Evolutionary conservation across 2,888 invertebrate genomes (phyloP).

Genomic region (Cryptus armator): DNA sequence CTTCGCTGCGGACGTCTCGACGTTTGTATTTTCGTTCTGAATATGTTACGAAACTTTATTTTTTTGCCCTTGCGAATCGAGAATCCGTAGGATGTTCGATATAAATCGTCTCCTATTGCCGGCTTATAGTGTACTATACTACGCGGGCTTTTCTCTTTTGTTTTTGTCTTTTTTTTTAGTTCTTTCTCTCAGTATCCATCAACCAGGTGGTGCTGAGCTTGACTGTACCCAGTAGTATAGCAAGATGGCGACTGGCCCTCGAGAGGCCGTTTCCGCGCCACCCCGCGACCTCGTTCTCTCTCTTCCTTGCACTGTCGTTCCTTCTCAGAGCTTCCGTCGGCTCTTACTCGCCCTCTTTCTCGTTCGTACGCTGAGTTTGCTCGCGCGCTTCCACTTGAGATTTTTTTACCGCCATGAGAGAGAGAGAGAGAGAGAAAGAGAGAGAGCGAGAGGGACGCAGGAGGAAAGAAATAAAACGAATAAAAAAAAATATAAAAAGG

Average conservation of each 20-base stretch:
- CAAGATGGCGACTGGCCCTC: conserved; percentile 84
- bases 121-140: conserved; percentile 21
- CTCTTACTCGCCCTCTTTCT: conserved; percentile 52
- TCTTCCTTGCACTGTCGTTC: conserved; percentile 67
- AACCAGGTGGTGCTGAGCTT: conserved; percentile 72
- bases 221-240: conserved; percentile 81
- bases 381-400: conserved; percentile 77
- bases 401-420: conserved; percentile 78
- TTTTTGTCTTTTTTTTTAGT: conserved; percentile 19
- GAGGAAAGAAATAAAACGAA: conserved; percentile 59
- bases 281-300: conserved; percentile 73
- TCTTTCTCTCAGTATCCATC: conserved; percentile 27
- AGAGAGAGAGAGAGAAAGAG: conserved; percentile 72
- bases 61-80: conserved; percentile 19
- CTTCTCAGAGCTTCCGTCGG: conserved; percentile 57
- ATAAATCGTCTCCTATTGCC: conserved; percentile 48
- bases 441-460: conserved; percentile 37
- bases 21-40: not conserved
- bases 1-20: not conserved
- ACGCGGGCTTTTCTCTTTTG: conserved; percentile 36
- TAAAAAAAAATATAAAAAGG: conserved; percentile 54
- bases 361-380: conserved; percentile 68
- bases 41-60: not conserved
- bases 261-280: conserved; percentile 81
- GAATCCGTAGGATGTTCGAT: conserved; percentile 17